phyloP scores from a whole-genome alignment of 2,797 vertebrate species.

The Simalia tracyae region DNA sequence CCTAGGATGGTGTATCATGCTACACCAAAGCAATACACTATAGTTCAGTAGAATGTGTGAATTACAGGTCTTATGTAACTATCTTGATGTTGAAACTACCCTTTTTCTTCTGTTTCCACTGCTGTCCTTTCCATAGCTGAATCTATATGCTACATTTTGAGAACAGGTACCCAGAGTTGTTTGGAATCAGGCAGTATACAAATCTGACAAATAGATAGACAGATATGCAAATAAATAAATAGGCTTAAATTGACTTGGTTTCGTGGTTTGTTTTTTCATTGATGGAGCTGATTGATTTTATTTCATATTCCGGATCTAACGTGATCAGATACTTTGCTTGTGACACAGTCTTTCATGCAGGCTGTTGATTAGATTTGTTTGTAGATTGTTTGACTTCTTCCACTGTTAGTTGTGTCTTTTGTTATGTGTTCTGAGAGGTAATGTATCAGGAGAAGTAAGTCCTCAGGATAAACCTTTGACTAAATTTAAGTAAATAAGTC shows the following conservation, averaged over 20 bases:
- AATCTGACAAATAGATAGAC: not conserved
- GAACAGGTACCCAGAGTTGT: not conserved
- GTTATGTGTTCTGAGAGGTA: not conserved
- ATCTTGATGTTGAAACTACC: not conserved
- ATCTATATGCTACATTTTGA: not conserved
- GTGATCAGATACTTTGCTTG: not conserved
- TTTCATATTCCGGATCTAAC: not conserved
- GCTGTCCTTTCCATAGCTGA: not conserved
- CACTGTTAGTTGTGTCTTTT: not conserved
- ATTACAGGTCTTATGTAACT: not conserved
- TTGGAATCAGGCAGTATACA: not conserved
- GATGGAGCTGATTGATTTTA: not conserved
- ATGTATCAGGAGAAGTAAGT: not conserved
- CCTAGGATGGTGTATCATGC: not conserved
- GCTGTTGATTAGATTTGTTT: not conserved
- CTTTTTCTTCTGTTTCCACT: not conserved
- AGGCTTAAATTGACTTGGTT: not conserved
- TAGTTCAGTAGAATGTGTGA: not conserved
- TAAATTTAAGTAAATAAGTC: not conserved
- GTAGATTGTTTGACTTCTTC: not conserved
- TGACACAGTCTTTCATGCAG: not conserved
- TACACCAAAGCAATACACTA: not conserved
- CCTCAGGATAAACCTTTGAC: not conserved
- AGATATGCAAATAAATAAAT: no score
- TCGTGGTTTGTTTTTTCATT: not conserved